Percentiles rank a stretch among this genome's conserved stretches.
Evolutionary conservation across 2,888 invertebrate genomes (phyloP).

Genomic region (Leucophenga montana): DNA sequence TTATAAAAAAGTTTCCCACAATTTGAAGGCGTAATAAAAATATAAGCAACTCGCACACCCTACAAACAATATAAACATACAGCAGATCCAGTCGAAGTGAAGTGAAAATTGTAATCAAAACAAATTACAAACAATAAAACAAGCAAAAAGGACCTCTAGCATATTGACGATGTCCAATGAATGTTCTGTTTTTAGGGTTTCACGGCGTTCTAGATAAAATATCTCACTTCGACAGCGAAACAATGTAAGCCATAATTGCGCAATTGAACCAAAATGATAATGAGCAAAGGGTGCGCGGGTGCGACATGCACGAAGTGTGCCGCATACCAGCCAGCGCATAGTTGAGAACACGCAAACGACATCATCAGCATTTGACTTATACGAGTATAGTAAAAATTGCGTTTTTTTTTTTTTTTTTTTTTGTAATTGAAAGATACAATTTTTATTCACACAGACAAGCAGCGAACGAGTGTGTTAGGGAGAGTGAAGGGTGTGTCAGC

Average conservation of each 20-base stretch:
- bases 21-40: slow-evolving; percentile 1
- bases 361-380: slow-evolving; percentile 51
- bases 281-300: slow-evolving; percentile 31
- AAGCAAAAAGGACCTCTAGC: slow-evolving; percentile 44
- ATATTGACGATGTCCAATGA: slow-evolving; percentile 61
- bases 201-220: neutral
- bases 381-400: slow-evolving; percentile 30
- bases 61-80: neutral
- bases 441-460: slow-evolving; percentile 55
- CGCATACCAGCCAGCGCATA: neutral
- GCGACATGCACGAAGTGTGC: slow-evolving; percentile 18
- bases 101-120: slow-evolving; percentile 63
- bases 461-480: too few relatives aligned
- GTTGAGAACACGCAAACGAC: slow-evolving; percentile 17
- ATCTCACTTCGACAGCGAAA: slow-evolving; percentile 43
- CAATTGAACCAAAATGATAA: slow-evolving; percentile 55
- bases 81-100: slow-evolving; percentile 8
- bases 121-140: slow-evolving; percentile 57
- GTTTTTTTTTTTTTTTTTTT: slow-evolving; percentile 24
- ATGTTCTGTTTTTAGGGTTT: slow-evolving; percentile 19
- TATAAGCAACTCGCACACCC: neutral
- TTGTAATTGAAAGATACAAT: slow-evolving; percentile 51
- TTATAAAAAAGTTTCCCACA: too few relatives aligned
- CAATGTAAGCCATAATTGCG: slow-evolving; percentile 67
- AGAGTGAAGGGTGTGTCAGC: slow-evolving; percentile 38